These are phyloP conservation scores for Brienomyrus brachyistius DNA, from an alignment of 2,113 vertebrate species.

Conservation along the genomic window DNA sequence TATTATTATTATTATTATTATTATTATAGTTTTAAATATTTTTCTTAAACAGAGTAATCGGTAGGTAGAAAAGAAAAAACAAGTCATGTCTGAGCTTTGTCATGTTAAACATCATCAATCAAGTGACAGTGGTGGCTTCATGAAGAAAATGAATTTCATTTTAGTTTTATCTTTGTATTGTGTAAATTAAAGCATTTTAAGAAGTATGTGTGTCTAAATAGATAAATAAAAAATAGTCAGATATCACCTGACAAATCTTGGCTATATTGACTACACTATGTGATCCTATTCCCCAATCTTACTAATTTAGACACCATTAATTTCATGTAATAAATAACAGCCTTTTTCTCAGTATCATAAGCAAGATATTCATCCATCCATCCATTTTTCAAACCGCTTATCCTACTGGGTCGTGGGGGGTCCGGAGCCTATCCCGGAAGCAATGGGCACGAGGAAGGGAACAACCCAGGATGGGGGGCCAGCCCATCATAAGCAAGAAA, in stretches of 20 bases:
- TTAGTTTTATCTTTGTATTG: background rate
- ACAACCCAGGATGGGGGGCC: no score
- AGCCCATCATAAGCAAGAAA: background rate
- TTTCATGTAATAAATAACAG: background rate
- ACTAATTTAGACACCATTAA: background rate
- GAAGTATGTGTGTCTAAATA: background rate
- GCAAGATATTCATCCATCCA: background rate
- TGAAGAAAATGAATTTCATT: background rate
- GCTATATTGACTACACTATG: background rate
- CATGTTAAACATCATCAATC: background rate
- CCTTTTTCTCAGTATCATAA: background rate
- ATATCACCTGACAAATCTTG: background rate
- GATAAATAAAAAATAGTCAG: background rate
- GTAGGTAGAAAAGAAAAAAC: background rate
- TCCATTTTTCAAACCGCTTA: no score
- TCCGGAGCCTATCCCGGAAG: no score
- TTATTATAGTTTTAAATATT: background rate
- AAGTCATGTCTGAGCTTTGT: background rate
- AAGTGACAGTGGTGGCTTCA: background rate
- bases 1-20: no score
- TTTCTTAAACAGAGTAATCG: background rate
- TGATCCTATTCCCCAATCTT: background rate
- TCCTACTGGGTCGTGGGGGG: no score
- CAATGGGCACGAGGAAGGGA: no score
- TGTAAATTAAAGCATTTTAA: background rate